A percentile compares a stretch with the other conserved stretches of the same genome.
phyloP scores from a whole-genome alignment of 2,797 vertebrate species.

The Microtus californicus region DNA sequence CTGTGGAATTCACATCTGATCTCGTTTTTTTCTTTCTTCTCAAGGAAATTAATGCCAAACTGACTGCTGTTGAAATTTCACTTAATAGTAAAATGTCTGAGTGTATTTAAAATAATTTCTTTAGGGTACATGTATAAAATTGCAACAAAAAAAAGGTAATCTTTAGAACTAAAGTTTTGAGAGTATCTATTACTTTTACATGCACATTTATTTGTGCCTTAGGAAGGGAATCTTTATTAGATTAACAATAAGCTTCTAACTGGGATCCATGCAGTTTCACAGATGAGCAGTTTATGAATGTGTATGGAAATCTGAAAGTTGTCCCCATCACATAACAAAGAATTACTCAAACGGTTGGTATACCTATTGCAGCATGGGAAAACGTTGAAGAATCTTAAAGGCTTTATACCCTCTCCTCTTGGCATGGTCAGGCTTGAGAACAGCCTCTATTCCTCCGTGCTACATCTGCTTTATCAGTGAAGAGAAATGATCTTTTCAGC shows the following conservation, averaged over 20 bases:
- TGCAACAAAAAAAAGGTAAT: background rate
- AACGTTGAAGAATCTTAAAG: background rate
- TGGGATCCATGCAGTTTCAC: background rate
- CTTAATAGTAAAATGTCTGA: slow-evolving; percentile 47
- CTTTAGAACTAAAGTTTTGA: background rate
- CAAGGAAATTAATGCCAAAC: slow-evolving; percentile 28
- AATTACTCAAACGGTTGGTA: background rate
- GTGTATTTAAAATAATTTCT: background rate
- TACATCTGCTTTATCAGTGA: background rate
- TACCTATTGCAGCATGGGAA: background rate
- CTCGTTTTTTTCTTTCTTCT: slow-evolving; percentile 2
- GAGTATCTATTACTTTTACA: background rate
- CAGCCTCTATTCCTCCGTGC: slow-evolving; percentile 10
- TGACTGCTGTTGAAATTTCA: slow-evolving; percentile 48
- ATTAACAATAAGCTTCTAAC: background rate
- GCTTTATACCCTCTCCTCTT: background rate
- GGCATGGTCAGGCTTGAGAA: background rate
- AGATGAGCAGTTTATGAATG: slow-evolving; percentile 37
- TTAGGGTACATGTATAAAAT: background rate
- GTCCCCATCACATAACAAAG: background rate
- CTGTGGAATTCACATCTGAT: background rate
- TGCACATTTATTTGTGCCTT: slow-evolving; percentile 8
- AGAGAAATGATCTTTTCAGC: slow-evolving; percentile 18
- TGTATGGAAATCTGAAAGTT: background rate
- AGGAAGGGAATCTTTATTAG: slow-evolving; percentile 15